phyloP scores from a whole-genome alignment of 1,140 invertebrate species.

The Polyergus mexicanus region DNA sequence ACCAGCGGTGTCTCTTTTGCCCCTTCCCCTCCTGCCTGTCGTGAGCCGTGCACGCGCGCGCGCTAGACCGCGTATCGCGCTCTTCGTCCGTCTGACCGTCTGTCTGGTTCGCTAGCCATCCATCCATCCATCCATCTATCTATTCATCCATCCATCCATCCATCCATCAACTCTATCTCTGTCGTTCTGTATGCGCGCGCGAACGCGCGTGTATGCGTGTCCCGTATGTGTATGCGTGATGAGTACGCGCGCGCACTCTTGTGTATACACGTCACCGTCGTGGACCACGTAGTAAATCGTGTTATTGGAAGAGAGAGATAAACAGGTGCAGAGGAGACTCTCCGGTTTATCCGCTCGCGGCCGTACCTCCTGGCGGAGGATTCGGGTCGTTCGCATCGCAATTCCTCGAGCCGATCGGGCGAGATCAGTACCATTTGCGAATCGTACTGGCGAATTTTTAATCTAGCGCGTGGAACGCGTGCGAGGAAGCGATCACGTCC shows the following conservation, averaged over 20 bases:
- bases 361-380: conserved; percentile 39
- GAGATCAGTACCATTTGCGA: not conserved
- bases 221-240: not conserved
- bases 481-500: not conserved
- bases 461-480: conserved; percentile 19
- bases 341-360: not conserved
- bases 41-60: not conserved
- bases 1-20: conserved; percentile 43
- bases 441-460: not conserved
- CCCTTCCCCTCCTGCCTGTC: conserved; percentile 14
- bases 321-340: conserved; percentile 64
- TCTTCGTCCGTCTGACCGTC: conserved; percentile 20
- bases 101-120: not conserved
- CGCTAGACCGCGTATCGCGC: conserved; percentile 24
- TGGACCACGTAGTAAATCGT: conserved; percentile 72
- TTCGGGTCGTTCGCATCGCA: not conserved
- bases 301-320: conserved; percentile 67
- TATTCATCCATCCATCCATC: not conserved
- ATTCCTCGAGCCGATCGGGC: too few relatives aligned
- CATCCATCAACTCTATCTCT: conserved; percentile 33
- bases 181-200: conserved; percentile 24
- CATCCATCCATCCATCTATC: conserved; percentile 1
- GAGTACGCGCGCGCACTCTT: not conserved
- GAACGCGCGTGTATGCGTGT: not conserved
- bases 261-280: conserved; percentile 68